A percentile compares a stretch with the other conserved stretches of the same genome.
Conservation (phyloP, 2,888 invertebrate species). For the Hedya salicella region DNA sequence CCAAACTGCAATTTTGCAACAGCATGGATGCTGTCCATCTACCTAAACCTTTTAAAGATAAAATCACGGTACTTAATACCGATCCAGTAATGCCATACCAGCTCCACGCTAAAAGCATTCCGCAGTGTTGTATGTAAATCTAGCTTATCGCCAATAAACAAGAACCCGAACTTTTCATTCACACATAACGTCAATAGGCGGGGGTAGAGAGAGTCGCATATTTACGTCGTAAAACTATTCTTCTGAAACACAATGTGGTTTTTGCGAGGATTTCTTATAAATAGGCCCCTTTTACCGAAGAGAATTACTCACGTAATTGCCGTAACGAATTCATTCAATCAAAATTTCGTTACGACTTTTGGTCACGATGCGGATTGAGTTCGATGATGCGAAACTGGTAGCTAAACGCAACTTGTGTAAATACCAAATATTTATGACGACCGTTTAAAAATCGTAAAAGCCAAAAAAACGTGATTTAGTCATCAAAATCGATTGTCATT, state of each 20-base stretch:
- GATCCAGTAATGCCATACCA: too few species aligned
- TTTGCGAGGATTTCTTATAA: neutral
- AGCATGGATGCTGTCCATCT: too few species aligned
- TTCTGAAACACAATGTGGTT: conserved; percentile 1
- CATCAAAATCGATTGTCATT: too few species aligned
- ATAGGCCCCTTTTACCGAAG: neutral
- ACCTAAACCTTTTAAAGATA: too few species aligned
- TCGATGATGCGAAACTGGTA: conserved; percentile 13
- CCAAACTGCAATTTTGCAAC: too few species aligned
- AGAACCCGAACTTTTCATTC: neutral
- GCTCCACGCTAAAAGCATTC: too few species aligned
- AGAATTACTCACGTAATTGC: conserved; percentile 26
- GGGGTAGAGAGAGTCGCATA: neutral
- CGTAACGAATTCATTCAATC: conserved; percentile 28
- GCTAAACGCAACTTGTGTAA: conserved; percentile 17
- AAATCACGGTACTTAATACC: too few species aligned
- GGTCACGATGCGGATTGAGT: conserved; percentile 24
- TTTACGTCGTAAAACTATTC: neutral
- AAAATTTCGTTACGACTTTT: conserved; percentile 15
- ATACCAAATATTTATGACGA: conserved; percentile 1
- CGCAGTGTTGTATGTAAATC: neutral
- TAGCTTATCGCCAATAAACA: neutral
- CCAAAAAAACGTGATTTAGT: too few species aligned
- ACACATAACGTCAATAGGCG: neutral
- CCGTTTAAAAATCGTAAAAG: too few species aligned